Evolutionary conservation across 2,797 vertebrate species (phyloP).

Genomic region (Spinus pinus): DNA sequence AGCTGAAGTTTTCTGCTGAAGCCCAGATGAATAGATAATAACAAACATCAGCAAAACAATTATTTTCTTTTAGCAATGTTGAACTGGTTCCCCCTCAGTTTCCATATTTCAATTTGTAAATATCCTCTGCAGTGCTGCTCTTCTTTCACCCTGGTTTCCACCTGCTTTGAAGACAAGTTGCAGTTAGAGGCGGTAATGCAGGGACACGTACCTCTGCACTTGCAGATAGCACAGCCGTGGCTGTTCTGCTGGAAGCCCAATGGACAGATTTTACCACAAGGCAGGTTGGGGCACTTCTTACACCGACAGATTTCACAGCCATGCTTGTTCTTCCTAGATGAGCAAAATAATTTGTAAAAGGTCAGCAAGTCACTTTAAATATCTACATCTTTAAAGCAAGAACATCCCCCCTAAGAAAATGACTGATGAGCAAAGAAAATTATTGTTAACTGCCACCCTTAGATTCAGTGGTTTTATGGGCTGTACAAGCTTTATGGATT

Average conservation of each 20-base stretch:
- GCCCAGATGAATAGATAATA: not conserved
- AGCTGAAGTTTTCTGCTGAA: not conserved
- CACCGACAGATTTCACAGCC: constrained; percentile 89
- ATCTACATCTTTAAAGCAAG: not conserved
- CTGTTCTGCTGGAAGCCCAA: constrained; percentile 85
- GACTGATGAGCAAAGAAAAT: not conserved
- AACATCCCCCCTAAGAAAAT: not conserved
- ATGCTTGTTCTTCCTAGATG: constrained; percentile 88
- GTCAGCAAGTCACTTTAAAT: constrained; percentile 43
- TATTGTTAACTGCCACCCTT: not conserved
- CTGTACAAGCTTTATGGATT: not conserved
- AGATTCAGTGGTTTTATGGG: not conserved
- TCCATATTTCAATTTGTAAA: not conserved
- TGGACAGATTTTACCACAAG: constrained; percentile 85
- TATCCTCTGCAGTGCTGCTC: not conserved
- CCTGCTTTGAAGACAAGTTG: not conserved
- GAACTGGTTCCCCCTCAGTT: not conserved
- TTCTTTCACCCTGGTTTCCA: not conserved
- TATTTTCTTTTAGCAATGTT: not conserved
- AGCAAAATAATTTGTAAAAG: constrained; percentile 40
- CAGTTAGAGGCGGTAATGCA: not conserved
- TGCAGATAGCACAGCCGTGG: constrained; percentile 84
- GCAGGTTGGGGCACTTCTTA: constrained; percentile 85
- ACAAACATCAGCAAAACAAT: not conserved
- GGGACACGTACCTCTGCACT: constrained; percentile 82